Percentiles rank a stretch among this genome's conserved stretches.
Evolutionary conservation across 2,113 vertebrate genomes (phyloP).

Genomic region (Perca schrenkii): DNA sequence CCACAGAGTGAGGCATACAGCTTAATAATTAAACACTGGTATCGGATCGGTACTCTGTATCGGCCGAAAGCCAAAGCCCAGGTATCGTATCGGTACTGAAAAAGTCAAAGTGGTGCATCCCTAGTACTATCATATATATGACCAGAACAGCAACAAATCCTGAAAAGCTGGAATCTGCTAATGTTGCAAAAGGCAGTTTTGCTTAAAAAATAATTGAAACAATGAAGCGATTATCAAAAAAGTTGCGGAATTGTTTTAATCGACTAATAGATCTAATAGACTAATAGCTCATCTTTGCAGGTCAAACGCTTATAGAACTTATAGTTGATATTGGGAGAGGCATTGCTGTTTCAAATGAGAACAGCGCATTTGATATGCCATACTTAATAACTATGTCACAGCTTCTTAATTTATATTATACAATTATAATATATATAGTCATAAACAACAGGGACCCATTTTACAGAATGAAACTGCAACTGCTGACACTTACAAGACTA

Average conservation of each 20-base stretch:
- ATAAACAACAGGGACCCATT: constrained; percentile 14
- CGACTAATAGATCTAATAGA: background rate
- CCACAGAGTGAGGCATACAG: too few species aligned
- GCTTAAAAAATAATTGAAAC: background rate
- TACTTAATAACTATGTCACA: background rate
- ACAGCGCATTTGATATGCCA: background rate
- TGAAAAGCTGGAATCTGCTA: background rate
- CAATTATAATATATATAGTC: background rate
- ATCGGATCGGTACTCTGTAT: too few species aligned
- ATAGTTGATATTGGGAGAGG: background rate
- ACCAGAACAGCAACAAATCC: background rate
- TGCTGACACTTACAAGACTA: constrained; percentile 6
- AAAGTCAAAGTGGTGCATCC: too few species aligned
- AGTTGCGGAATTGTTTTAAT: background rate
- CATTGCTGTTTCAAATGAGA: background rate
- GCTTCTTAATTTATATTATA: background rate
- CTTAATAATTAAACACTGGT: too few species aligned
- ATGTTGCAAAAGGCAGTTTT: background rate
- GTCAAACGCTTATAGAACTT: background rate
- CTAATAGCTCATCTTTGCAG: background rate
- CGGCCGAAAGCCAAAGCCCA: too few species aligned
- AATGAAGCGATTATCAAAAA: background rate
- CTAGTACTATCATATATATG: background rate
- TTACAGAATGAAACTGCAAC: constrained; percentile 19
- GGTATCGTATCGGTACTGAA: too few species aligned